phyloP scores from a whole-genome alignment of 2,113 vertebrate species.

The Cariama cristata region DNA sequence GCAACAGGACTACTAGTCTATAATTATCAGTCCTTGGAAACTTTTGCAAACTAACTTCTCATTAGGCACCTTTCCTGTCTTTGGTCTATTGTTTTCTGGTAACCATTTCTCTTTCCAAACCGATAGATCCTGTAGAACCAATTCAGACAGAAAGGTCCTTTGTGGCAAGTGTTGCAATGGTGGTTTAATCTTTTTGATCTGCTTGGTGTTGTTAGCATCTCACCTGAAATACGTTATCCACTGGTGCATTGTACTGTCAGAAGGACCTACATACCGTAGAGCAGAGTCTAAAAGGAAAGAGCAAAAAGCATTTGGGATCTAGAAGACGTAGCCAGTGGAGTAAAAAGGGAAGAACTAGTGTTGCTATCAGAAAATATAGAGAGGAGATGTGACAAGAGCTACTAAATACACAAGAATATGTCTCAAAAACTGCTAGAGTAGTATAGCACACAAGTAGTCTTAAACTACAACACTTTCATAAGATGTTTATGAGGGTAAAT shows the following conservation, averaged over 20 bases:
- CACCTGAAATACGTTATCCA: not conserved
- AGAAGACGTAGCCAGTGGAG: accelerated
- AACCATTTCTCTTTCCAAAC: not conserved
- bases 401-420: not conserved
- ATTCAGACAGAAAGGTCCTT: not conserved
- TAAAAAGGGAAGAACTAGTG: not conserved
- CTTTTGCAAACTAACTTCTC: not conserved
- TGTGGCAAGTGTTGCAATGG: not conserved
- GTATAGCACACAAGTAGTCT: not conserved
- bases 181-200: not conserved
- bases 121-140: not conserved
- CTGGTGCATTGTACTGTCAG: not conserved
- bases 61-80: not conserved
- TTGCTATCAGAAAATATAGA: not conserved
- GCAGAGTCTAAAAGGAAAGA: not conserved
- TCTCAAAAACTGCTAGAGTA: not conserved
- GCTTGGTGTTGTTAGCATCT: not conserved
- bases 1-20: not conserved
- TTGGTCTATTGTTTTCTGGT: not conserved
- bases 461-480: not conserved
- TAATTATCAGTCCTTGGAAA: not conserved
- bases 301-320: not conserved
- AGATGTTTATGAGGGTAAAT: not conserved
- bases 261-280: not conserved
- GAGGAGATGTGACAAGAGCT: not conserved